These are phyloP conservation scores for Brachyhypopomus gauderio DNA, from an alignment of 2,113 vertebrate genomes.

Conservation along the genomic window DNA sequence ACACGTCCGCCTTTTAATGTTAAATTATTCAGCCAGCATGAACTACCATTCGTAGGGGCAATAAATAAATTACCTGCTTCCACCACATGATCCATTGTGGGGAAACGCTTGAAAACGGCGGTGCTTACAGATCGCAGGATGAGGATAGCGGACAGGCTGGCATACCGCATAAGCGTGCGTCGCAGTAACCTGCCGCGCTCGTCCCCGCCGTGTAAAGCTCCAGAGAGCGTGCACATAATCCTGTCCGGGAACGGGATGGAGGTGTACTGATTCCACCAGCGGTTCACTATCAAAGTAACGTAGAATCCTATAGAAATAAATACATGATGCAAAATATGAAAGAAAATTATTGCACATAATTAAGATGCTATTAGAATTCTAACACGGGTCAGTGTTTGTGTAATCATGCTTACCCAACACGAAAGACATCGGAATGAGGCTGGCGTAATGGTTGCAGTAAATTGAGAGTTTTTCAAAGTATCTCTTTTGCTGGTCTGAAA, in stretches of 20 bases:
- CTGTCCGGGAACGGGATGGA: constrained; percentile 85
- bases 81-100: constrained; percentile 91
- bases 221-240: constrained; percentile 84
- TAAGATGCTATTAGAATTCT: neutral
- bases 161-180: constrained; percentile 88
- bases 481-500: constrained; percentile 81
- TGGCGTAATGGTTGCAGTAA: constrained; percentile 91
- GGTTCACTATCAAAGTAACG: constrained; percentile 90
- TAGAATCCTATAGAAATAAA: constrained; percentile 82
- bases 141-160: constrained; percentile 85
- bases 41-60: too few relatives aligned
- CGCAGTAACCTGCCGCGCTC: constrained; percentile 85
- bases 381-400: neutral
- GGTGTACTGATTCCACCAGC: constrained; percentile 93
- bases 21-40: too few relatives aligned
- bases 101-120: constrained; percentile 89
- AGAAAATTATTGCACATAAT: neutral
- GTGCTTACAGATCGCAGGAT: constrained; percentile 92
- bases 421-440: constrained; percentile 90
- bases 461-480: constrained; percentile 91
- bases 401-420: constrained; percentile 77
- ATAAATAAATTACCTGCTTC: constrained; percentile 80
- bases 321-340: neutral
- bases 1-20: too few relatives aligned
- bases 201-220: constrained; percentile 82